phyloP scores from a whole-genome alignment of 2,888 invertebrate genomes.

The Morpho achilles region DNA sequence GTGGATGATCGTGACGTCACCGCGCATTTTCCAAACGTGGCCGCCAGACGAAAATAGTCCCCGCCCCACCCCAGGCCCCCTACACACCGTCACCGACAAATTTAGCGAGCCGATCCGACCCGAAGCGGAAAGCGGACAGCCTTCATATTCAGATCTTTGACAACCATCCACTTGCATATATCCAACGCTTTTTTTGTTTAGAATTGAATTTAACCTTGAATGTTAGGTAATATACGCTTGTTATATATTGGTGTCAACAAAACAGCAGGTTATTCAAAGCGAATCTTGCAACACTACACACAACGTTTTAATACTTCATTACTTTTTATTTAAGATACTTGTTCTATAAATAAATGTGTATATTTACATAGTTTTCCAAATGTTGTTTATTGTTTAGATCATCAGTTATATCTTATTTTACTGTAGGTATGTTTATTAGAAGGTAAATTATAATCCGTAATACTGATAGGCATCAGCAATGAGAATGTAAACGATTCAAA shows the following conservation, averaged over 20 bases:
- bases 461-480: no score
- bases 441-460: no score
- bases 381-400: no score
- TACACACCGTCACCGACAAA: conserved; percentile 69
- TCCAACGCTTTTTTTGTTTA: conserved; percentile 17
- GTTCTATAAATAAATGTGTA: no score
- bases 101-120: conserved; percentile 56
- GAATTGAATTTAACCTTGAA: conserved; percentile 13
- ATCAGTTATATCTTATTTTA: no score
- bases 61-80: conserved; percentile 68
- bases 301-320: no score
- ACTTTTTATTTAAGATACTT: no score
- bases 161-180: conserved; percentile 21
- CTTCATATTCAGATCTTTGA: conserved; percentile 35
- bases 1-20: conserved; percentile 74
- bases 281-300: not conserved
- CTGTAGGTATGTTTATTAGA: no score
- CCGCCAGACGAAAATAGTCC: conserved; percentile 79
- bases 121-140: conserved; percentile 30
- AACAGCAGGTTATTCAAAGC: not conserved
- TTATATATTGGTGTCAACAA: conserved; percentile 1
- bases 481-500: no score
- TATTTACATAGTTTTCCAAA: no score
- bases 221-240: conserved; percentile 7
- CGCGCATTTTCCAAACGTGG: conserved; percentile 77